These are phyloP conservation scores for Nysson spinosus DNA, from an alignment of 2,888 invertebrate genomes.

Conservation along the genomic window DNA sequence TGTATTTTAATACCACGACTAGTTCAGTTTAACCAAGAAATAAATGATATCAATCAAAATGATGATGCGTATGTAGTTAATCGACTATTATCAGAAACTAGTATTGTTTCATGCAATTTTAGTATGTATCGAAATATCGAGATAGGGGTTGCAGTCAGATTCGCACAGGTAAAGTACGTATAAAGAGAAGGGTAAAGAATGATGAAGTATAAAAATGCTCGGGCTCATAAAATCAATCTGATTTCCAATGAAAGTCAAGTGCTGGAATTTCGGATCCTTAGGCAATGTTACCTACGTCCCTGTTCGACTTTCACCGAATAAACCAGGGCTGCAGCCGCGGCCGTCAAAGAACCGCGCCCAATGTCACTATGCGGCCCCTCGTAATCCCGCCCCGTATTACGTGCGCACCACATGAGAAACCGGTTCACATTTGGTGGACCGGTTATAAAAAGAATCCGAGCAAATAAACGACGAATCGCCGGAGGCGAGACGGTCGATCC, in stretches of 20 bases:
- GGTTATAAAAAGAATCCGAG: slow-evolving; percentile 36
- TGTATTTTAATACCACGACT: no score
- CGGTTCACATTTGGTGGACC: slow-evolving; percentile 52
- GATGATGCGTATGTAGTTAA: no score
- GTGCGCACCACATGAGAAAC: slow-evolving; percentile 41
- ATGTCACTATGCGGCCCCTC: slow-evolving; percentile 60
- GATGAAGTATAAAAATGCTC: no score
- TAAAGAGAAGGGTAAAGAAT: neutral
- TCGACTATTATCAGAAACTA: no score
- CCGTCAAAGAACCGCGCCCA: slow-evolving; percentile 62
- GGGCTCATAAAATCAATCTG: no score
- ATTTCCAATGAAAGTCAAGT: neutral
- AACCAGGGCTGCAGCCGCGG: slow-evolving; percentile 54
- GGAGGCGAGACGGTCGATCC: neutral
- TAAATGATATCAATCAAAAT: no score
- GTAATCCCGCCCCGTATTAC: slow-evolving; percentile 60
- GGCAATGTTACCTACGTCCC: neutral
- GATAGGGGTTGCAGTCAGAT: no score
- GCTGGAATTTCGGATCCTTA: neutral
- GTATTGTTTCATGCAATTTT: no score
- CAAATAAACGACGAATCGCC: slow-evolving; percentile 25
- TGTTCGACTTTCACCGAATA: slow-evolving; percentile 62
- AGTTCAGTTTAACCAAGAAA: no score
- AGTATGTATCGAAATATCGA: no score
- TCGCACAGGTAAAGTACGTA: no score